Percentiles rank a stretch among this genome's conserved stretches.
phyloP scores from a whole-genome alignment of 2,797 vertebrate species.

The Cyclopterus lumpus region DNA sequence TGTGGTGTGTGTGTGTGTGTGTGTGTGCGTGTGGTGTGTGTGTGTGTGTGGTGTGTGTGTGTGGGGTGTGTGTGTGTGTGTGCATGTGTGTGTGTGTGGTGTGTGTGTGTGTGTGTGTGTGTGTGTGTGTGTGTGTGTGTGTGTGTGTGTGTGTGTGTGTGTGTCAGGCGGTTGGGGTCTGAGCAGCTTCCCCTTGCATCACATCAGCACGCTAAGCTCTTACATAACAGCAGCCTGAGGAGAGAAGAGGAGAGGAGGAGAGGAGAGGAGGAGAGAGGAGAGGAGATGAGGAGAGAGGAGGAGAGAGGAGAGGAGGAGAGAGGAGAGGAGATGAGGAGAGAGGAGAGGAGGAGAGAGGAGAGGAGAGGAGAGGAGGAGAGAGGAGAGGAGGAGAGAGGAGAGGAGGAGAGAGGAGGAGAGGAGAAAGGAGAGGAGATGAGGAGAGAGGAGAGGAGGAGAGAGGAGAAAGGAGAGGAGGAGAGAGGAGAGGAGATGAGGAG shows the following conservation, averaged over 20 bases:
- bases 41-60: too few species aligned
- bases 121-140: constrained; percentile 15
- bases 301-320: neutral
- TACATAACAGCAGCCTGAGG: constrained; percentile 58
- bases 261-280: neutral
- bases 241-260: neutral
- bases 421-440: neutral
- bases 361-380: neutral
- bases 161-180: neutral
- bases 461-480: neutral
- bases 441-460: neutral
- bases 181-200: constrained; percentile 53
- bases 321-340: too few species aligned
- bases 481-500: too few species aligned
- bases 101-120: constrained; percentile 10
- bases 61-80: too few species aligned
- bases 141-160: constrained; percentile 2
- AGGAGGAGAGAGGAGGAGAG: too few species aligned
- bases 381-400: neutral
- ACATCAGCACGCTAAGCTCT: constrained; percentile 57
- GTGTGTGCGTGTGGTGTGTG: too few species aligned
- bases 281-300: neutral
- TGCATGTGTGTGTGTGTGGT: too few species aligned
- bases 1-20: too few species aligned
- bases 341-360: too few species aligned